Conservation (phyloP, 1,140 invertebrate genomes). For the Frieseomelitta varia region DNA sequence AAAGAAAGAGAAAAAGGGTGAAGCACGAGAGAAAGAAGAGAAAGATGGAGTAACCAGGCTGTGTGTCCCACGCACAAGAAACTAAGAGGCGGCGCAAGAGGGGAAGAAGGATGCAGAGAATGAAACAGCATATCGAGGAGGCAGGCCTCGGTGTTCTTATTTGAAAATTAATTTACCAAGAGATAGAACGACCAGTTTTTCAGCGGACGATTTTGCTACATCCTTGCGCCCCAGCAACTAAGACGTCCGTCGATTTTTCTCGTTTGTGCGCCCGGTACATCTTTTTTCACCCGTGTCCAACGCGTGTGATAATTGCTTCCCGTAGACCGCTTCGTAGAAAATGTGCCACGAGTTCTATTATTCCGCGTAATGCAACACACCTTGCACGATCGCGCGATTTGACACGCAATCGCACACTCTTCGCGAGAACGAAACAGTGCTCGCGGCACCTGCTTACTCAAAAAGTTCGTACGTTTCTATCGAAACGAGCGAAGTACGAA, state of each 20-base stretch:
- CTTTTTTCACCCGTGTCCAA: neutral
- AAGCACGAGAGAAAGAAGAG: neutral
- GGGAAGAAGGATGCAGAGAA: slow-evolving; percentile 25
- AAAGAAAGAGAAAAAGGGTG: neutral
- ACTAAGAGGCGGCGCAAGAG: neutral
- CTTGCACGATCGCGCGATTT: neutral
- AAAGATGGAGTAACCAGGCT: neutral
- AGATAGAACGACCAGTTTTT: slow-evolving; percentile 64
- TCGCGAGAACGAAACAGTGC: neutral
- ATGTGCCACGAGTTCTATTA: neutral
- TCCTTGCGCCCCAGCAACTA: slow-evolving; percentile 31
- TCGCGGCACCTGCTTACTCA: too few relatives aligned
- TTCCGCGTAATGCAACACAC: neutral
- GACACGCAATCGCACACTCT: neutral
- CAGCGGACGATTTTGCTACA: slow-evolving; percentile 45
- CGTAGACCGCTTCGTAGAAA: neutral
- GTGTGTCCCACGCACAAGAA: neutral
- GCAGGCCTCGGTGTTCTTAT: slow-evolving; percentile 57
- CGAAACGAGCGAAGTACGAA: neutral
- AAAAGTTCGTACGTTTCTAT: neutral
- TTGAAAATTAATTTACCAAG: slow-evolving; percentile 65
- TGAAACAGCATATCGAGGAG: slow-evolving; percentile 53
- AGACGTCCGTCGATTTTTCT: slow-evolving; percentile 45
- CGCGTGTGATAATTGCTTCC: too few relatives aligned
- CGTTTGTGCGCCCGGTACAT: slow-evolving; percentile 21